Percentiles rank a stretch among this genome's conserved stretches.
Conservation (phyloP, 2,888 invertebrate species). For the Conistra vaccinii region DNA sequence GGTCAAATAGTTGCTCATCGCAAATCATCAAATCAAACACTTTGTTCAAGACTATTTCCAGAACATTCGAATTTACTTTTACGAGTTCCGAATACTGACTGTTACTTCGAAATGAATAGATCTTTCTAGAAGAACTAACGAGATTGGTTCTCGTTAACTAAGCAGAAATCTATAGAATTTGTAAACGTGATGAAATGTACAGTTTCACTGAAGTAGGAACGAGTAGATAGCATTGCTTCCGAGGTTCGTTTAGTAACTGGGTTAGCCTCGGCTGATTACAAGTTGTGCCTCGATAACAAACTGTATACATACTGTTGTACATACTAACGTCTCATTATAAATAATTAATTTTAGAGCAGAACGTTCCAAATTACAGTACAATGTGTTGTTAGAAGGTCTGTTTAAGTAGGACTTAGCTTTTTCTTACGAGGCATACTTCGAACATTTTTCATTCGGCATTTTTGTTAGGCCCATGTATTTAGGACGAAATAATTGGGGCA, state of each 20-base stretch:
- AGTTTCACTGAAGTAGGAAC: constrained; percentile 47
- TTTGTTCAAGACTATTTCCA: constrained; percentile 44
- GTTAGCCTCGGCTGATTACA: constrained; percentile 57
- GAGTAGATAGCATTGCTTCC: constrained; percentile 60
- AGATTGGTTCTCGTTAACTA: constrained; percentile 21
- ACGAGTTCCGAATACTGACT: background rate
- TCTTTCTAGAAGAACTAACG: constrained; percentile 26
- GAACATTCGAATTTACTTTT: constrained; percentile 29
- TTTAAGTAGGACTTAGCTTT: constrained; percentile 2
- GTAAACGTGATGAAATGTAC: constrained; percentile 54
- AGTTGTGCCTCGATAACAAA: constrained; percentile 50
- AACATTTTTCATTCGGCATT: constrained; percentile 1
- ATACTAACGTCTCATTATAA: constrained; percentile 43
- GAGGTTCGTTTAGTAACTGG: constrained; percentile 59
- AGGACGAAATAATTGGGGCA: constrained; percentile 14
- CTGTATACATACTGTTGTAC: constrained; percentile 38
- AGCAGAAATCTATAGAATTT: constrained; percentile 38
- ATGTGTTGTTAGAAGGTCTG: constrained; percentile 6
- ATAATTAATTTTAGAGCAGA: constrained; percentile 37
- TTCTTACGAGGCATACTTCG: background rate
- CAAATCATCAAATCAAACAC: constrained; percentile 17
- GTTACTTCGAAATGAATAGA: constrained; percentile 4
- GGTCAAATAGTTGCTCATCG: background rate
- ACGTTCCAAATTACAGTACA: constrained; percentile 21
- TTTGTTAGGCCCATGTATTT: background rate